Base-by-base conservation (phyloP, 2,888 invertebrate genomes). In the Auanema sp. region DNA sequence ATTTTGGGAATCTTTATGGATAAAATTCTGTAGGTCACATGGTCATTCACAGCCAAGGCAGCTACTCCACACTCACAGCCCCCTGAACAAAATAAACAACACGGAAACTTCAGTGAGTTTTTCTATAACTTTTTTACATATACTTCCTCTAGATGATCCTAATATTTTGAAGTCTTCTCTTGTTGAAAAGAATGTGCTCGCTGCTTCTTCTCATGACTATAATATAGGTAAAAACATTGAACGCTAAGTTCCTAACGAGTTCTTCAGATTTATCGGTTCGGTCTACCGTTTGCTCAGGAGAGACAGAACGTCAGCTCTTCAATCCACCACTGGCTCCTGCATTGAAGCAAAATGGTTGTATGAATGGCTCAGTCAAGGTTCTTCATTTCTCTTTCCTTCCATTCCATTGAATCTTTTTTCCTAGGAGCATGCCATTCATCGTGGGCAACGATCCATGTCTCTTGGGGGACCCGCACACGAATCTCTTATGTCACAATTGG, bases 391-490 rank as follows among this genome's bases (percentile, higher is more conserved):
- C 12, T 16, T 42, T 11, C 16, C 11, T 44, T 57, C 18, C 16
- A 4, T 23, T 60, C 16, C 23, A 41, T 16, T 42, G 16, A 14
- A 10, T 21, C 23, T 21, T 24, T 54, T 53, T 33, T 60, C 65
- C 25, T 42, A 75, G 76, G 69, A 78, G 62, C 68, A 69, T 50
- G 53, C 54, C 6, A 58, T 61, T n/a, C 77, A 78, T 65, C 76
- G 82, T 25, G 75, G 73, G 33, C 80, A 80, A 60, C 77, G 83
- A 16, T 77, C 77, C 41, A 83, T 83, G 83, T 78, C 78, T 3
- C 72, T 83, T 43, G 83, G 83, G 12, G 81, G 82, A 1, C 77
- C 82, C 6, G 80, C 79, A 12, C 81, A 81, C 64, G 81, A 81
- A 65, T 75, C 78, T 50, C 72, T 81, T 43, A 70, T 81, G 69